Base-by-base conservation (phyloP, 2,888 invertebrate species). In the Dynastes tityus region DNA sequence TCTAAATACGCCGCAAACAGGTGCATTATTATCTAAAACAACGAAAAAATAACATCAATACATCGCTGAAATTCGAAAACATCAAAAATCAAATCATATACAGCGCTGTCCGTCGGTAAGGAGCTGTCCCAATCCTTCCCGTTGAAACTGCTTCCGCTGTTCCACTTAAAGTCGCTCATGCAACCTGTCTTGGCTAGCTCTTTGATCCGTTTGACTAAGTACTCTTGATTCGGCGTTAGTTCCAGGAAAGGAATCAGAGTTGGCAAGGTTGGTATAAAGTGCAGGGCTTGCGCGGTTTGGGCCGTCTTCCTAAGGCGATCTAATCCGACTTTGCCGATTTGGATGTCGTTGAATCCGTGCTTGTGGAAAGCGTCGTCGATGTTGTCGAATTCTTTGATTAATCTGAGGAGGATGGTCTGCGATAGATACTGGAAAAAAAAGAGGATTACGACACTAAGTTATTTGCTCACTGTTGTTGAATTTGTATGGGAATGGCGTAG, bases 111-210 rank as follows among this genome's bases (percentile, higher is more conserved):
- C n/a, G 96, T 94, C 13, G 97, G 97, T 82, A 95, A 90, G 84
- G 94, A 92, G 80, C 94, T 94, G 83, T 94, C 95, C 97, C 97
- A 97, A 68, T 92, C 92, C 84, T 95, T 93, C 16, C 93, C 93
- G 84, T 93, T 92, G 84, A 92, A 92, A 40, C 89, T 89, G 61
- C 95, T 94, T 65, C 97, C 97, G 78, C 94, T 92, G 89, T 95
- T 94, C 97, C 98, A 98, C 81, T 93, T 93, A 89, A 95, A 98
- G 84, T 94, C 95, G 85, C 96, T 95, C 90, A 98, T 94, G 86
- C 96, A 96, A 9, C 97, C 96, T 80, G 96, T 97, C 86, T 91
- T 92, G 0, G 95, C 92, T 80, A 98, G 90, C 84, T 95, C 95
- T 85, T 91, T 78, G 55, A 97, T 93, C 83, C 98, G 91, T 80